Percentiles rank a stretch among this genome's conserved stretches.
Conservation (phyloP, 2,797 vertebrate species). For the Erethizon dorsatum region DNA sequence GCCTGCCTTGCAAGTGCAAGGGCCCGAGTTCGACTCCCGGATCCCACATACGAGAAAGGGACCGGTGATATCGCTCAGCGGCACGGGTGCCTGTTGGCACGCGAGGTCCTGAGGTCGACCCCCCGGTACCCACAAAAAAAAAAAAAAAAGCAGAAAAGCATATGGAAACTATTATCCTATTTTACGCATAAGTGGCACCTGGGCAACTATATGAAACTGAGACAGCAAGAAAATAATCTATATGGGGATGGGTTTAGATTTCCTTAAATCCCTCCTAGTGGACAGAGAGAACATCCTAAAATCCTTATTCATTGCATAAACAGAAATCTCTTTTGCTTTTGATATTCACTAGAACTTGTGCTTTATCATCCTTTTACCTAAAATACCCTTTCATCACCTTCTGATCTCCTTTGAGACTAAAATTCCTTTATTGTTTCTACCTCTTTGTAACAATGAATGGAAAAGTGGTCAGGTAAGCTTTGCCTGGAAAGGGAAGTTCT, state of each 20-base stretch:
- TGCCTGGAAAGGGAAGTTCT: background rate
- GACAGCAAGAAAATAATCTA: conserved; percentile 3
- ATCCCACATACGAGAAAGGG: too few relatives aligned
- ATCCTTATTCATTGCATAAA: background rate
- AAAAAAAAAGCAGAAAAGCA: background rate
- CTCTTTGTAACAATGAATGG: background rate
- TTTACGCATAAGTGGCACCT: background rate
- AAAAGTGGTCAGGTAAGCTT: background rate
- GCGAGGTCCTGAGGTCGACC: too few relatives aligned
- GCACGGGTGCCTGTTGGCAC: too few relatives aligned
- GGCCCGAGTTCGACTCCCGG: too few relatives aligned
- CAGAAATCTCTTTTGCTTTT: background rate
- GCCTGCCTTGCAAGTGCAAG: too few relatives aligned
- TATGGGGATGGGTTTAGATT: background rate
- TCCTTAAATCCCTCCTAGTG: background rate
- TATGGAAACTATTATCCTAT: background rate
- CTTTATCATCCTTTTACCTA: background rate
- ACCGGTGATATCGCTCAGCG: too few relatives aligned
- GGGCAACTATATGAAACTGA: background rate
- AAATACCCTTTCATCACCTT: background rate
- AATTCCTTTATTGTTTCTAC: background rate
- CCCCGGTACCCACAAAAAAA: too few relatives aligned
- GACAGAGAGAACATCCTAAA: background rate
- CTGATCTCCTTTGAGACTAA: background rate
- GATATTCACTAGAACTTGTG: background rate